Evolutionary conservation across 2,888 invertebrate species (phyloP).

Genomic region (Phania funesta): DNA sequence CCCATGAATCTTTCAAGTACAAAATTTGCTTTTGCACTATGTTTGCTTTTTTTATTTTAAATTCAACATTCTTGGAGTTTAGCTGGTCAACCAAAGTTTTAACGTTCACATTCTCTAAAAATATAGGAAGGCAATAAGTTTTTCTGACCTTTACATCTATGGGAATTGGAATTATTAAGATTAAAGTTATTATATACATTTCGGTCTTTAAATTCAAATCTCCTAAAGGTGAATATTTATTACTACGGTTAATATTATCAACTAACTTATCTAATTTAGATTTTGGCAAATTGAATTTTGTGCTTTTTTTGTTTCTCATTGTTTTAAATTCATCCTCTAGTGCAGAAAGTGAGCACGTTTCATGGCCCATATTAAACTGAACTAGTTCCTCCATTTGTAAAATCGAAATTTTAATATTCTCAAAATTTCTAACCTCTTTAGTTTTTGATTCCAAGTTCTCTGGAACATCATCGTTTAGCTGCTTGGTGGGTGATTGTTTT

Average conservation of each 20-base stretch:
- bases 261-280: background rate
- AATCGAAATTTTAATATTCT: no score
- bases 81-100: no score
- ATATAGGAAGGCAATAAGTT: no score
- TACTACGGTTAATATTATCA: background rate
- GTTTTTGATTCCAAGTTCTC: no score
- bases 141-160: no score
- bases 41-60: background rate
- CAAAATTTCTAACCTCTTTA: no score
- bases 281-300: background rate
- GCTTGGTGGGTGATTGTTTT: no score
- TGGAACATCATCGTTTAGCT: no score
- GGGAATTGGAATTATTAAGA: no score
- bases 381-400: no score
- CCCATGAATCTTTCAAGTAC: no score
- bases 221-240: background rate
- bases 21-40: background rate
- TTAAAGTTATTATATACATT: background rate
- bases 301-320: background rate
- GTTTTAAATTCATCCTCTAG: background rate
- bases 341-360: background rate
- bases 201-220: background rate
- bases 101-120: background rate
- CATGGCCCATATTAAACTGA: background rate
- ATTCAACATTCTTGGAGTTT: slow-evolving; percentile 1